Evolutionary conservation across 2,888 invertebrate genomes (phyloP).

Genomic region (Eledona agricola): DNA sequence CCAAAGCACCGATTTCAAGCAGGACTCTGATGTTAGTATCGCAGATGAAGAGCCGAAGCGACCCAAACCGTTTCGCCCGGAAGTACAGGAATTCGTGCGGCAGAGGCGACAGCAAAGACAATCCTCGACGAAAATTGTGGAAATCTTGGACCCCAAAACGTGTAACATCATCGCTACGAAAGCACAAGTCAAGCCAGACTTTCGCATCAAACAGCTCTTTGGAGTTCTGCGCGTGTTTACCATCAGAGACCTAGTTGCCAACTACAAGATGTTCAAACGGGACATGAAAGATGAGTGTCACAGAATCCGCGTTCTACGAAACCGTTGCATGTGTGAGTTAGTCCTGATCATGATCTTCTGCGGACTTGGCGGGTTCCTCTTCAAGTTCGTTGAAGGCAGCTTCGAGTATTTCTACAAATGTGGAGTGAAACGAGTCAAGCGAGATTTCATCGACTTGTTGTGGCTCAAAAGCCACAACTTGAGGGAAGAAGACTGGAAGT

Average conservation of each 20-base stretch:
- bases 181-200: constrained; percentile 46
- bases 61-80: constrained; percentile 54
- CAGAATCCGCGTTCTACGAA: constrained; percentile 67
- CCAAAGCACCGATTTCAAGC: too few species aligned
- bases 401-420: constrained; percentile 89
- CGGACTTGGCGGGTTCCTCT: constrained; percentile 79
- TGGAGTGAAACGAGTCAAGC: constrained; percentile 84
- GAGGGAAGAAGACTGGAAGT: constrained; percentile 90
- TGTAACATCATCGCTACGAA: constrained; percentile 53
- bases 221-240: constrained; percentile 51
- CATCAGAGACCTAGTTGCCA: constrained; percentile 60
- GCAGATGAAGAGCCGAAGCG: constrained; percentile 50
- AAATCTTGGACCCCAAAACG: constrained; percentile 56
- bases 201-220: constrained; percentile 49
- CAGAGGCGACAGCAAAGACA: constrained; percentile 51
- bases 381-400: constrained; percentile 83
- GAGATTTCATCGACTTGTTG: constrained; percentile 84
- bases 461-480: constrained; percentile 85
- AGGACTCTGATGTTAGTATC: constrained; percentile 50
- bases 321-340: constrained; percentile 74
- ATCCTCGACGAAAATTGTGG: constrained; percentile 54
- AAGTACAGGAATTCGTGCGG: constrained; percentile 51
- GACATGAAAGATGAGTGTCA: constrained; percentile 68
- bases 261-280: constrained; percentile 69
- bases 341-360: constrained; percentile 77